These are phyloP conservation scores for Sarcophaga variegata DNA, from an alignment of 2,888 invertebrate genomes.

Conservation along the genomic window DNA sequence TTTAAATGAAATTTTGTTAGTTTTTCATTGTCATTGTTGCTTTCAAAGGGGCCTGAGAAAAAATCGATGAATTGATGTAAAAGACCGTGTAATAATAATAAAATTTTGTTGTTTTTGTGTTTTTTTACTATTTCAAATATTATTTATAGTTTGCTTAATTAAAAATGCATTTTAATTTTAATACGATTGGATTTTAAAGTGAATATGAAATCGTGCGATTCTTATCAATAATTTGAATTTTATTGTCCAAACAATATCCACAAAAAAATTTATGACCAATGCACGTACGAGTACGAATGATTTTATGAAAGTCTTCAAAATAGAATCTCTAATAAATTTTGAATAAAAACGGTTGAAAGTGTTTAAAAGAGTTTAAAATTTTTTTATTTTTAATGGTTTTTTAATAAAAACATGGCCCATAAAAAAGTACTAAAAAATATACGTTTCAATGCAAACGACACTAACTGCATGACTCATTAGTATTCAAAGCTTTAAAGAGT, in stretches of 20 bases:
- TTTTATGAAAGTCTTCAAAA: no score
- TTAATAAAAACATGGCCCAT: constrained; percentile 28
- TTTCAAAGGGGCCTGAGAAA: constrained; percentile 9
- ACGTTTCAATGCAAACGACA: background rate
- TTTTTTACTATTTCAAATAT: background rate
- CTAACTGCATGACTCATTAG: no score
- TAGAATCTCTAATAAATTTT: no score
- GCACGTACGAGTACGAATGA: no score
- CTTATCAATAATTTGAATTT: constrained; percentile 34
- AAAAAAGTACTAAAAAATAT: constrained; percentile 6
- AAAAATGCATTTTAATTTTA: constrained; percentile 28
- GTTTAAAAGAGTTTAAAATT: background rate
- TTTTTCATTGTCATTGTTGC: background rate
- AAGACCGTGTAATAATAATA: constrained; percentile 26
- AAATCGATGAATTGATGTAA: background rate
- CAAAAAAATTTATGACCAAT: no score
- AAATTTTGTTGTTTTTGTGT: background rate
- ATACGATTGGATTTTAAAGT: constrained; percentile 23
- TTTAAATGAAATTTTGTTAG: background rate
- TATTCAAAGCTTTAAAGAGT: no score
- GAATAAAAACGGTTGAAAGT: background rate
- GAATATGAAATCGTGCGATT: constrained; percentile 30
- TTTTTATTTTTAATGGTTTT: constrained; percentile 28
- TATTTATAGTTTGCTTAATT: constrained; percentile 29
- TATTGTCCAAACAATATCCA: constrained; percentile 17